Conservation (phyloP, 2,888 invertebrate genomes). For the Cerceris ruficornis region DNA sequence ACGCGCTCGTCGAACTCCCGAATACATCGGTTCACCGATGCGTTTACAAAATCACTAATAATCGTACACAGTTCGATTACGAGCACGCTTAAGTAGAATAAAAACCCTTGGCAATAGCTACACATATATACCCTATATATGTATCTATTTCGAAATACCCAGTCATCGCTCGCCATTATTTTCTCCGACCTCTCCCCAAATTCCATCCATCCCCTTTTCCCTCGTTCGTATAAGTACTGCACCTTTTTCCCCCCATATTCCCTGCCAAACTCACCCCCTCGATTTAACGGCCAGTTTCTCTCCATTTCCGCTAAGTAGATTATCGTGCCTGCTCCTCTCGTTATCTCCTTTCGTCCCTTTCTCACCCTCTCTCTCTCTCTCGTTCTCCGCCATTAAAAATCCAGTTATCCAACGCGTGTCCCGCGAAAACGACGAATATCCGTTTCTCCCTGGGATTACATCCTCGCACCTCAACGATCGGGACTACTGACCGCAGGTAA, state of each 20-base stretch:
- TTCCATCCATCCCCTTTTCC: no score
- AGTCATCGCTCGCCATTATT: no score
- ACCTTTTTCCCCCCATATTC: no score
- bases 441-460: not conserved
- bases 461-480: not conserved
- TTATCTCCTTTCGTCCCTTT: slow-evolving; percentile 26
- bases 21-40: slow-evolving; percentile 37
- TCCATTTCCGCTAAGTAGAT: slow-evolving; percentile 39
- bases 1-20: slow-evolving; percentile 29
- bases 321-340: slow-evolving; percentile 50
- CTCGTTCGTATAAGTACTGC: no score
- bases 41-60: slow-evolving; percentile 33
- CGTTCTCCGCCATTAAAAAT: not conserved
- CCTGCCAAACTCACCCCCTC: not conserved
- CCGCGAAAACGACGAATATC: not conserved
- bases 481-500: slow-evolving; percentile 9
- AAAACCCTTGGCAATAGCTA: no score
- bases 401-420: not conserved
- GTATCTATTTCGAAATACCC: no score
- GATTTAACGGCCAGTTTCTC: slow-evolving; percentile 3
- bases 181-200: no score
- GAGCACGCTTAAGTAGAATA: no score
- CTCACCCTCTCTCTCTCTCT: not conserved
- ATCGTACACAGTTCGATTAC: not conserved
- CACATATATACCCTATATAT: no score